Conservation (phyloP, 1,140 invertebrate genomes). For the Trachymyrmex septentrionalis region DNA sequence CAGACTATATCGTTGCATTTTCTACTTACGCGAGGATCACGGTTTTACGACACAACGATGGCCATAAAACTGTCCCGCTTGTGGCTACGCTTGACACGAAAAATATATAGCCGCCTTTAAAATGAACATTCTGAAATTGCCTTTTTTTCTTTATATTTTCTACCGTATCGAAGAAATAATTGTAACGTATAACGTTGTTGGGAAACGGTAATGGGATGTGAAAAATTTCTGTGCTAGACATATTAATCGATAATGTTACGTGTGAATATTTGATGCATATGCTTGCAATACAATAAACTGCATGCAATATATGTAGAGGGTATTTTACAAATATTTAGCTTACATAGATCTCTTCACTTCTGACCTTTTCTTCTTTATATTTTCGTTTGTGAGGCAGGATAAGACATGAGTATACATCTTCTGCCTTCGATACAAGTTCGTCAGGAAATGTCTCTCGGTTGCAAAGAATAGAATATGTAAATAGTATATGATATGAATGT, state of each 20-base stretch:
- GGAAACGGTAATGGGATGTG: neutral
- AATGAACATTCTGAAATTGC: constrained; percentile 43
- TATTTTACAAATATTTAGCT: constrained; percentile 45
- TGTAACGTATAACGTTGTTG: neutral
- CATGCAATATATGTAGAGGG: neutral
- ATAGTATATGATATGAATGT: constrained; percentile 26
- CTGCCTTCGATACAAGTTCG: constrained; percentile 23
- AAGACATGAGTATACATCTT: constrained; percentile 3
- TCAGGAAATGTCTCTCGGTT: constrained; percentile 41
- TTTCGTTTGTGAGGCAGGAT: neutral
- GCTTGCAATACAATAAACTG: neutral
- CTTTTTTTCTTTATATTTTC: constrained; percentile 7
- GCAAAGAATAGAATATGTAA: constrained; percentile 51
- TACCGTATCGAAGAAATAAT: neutral
- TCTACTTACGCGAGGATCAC: constrained; percentile 56
- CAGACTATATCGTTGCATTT: constrained; percentile 54
- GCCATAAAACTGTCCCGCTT: constrained; percentile 43
- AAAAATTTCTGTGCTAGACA: neutral
- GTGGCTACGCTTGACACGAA: constrained; percentile 25
- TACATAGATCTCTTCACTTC: neutral
- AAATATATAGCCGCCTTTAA: constrained; percentile 27
- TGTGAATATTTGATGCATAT: neutral
- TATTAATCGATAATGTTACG: constrained; percentile 14
- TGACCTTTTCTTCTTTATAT: constrained; percentile 40
- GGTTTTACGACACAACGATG: constrained; percentile 39